Percentiles rank a stretch among this genome's conserved stretches.
These are phyloP conservation scores for Chydorus sphaericus DNA, from an alignment of 2,888 invertebrate genomes.

Conservation along the genomic window DNA sequence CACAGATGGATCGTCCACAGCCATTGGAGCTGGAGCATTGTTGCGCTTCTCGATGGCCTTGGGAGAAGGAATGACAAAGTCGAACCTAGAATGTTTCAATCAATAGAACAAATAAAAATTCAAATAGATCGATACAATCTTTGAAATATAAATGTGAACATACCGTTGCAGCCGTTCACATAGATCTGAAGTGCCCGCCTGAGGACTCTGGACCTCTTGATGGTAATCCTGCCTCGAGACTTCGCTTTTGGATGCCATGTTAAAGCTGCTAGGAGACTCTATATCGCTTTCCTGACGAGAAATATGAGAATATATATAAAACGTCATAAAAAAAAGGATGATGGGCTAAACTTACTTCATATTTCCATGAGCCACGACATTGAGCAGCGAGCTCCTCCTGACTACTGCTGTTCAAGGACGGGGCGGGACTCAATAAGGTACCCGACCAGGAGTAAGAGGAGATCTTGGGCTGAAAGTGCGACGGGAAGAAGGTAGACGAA, in stretches of 20 bases:
- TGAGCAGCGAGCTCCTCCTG: constrained; percentile 22
- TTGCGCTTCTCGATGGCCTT: background rate
- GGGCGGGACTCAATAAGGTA: constrained; percentile 24
- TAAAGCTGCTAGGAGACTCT: background rate
- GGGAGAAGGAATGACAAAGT: constrained; percentile 25
- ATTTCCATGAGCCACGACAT: background rate
- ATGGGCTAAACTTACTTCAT: background rate
- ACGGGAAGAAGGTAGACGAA: background rate
- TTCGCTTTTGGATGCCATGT: background rate
- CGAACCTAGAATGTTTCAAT: constrained; percentile 13
- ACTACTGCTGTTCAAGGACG: constrained; percentile 24
- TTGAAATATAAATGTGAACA: background rate
- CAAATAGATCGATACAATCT: background rate
- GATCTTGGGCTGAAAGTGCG: background rate
- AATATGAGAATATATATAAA: background rate
- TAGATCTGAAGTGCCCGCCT: constrained; percentile 1
- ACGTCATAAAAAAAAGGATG: background rate
- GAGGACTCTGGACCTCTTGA: background rate
- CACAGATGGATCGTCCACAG: background rate
- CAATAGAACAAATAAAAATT: constrained; percentile 19
- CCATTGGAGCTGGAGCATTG: too few relatives aligned
- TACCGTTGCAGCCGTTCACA: constrained; percentile 10
- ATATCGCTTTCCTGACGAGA: constrained; percentile 1
- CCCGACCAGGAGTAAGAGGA: constrained; percentile 20
- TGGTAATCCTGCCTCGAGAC: background rate